Evolutionary conservation across 2,797 vertebrate genomes (phyloP).

Genomic region (Graptemys geographica): DNA sequence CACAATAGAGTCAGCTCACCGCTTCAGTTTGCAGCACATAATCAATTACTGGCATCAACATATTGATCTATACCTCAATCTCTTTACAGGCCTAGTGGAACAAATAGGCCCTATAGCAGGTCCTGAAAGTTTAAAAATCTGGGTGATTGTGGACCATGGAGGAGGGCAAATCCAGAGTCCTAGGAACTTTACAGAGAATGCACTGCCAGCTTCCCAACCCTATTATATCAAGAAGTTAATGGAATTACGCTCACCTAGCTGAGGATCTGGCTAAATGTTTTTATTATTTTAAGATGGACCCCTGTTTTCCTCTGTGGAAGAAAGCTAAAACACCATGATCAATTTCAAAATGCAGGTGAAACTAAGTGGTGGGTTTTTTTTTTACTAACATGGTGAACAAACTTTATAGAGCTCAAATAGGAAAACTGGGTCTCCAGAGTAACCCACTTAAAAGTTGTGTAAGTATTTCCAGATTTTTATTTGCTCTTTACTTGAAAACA

Average conservation of each 20-base stretch:
- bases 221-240: not conserved
- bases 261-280: not conserved
- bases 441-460: conserved; percentile 1
- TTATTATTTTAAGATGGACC: not conserved
- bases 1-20: not conserved
- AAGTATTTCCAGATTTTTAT: not conserved
- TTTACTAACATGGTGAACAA: not conserved
- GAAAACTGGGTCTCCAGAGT: not conserved
- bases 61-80: not conserved
- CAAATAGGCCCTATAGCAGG: not conserved
- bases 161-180: fast-evolving
- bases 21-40: not conserved
- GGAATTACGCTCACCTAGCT: fast-evolving
- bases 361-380: not conserved
- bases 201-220: not conserved
- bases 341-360: not conserved
- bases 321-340: not conserved
- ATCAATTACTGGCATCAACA: not conserved
- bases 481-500: not conserved
- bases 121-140: not conserved
- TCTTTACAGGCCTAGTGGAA: not conserved
- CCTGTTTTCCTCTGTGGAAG: not conserved
- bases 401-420: not conserved
- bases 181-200: not conserved
- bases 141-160: not conserved